Conservation (phyloP, 2,113 vertebrate genomes). For the Phocoena sinus region DNA sequence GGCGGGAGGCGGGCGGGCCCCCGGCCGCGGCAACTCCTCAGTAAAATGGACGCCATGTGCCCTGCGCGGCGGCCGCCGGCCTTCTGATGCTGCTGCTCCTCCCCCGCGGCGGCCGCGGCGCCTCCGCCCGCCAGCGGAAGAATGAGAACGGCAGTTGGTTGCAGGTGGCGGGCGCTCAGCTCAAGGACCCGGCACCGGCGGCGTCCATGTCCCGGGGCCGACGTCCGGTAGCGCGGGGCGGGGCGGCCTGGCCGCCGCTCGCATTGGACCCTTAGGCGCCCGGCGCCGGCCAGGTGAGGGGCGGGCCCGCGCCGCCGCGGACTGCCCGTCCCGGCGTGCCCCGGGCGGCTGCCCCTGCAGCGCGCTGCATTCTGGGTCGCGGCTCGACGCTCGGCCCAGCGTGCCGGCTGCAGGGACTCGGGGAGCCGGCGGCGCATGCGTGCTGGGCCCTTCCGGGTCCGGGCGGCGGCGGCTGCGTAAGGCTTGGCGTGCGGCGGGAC, state of each 20-base stretch:
- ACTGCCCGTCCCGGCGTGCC: neutral
- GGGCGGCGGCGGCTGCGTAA: neutral
- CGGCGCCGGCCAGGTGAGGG: neutral
- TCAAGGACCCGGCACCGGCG: neutral
- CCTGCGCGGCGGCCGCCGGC: neutral
- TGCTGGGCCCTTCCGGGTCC: fast-evolving
- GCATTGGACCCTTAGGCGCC: constrained; percentile 45
- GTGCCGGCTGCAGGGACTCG: neutral
- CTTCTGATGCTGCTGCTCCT: neutral
- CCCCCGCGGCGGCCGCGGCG: neutral
- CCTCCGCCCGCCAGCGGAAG: neutral
- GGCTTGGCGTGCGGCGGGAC: fast-evolving
- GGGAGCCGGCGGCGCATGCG: neutral
- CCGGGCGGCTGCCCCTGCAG: neutral
- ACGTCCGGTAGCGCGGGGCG: constrained; percentile 30
- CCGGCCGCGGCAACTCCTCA: constrained; percentile 63
- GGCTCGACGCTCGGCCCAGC: neutral
- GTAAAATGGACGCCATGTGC: constrained; percentile 73
- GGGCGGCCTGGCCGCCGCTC: neutral
- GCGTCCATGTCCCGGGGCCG: constrained; percentile 43
- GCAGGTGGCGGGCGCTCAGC: neutral
- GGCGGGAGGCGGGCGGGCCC: constrained; percentile 5
- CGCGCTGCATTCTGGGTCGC: neutral
- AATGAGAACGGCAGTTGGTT: neutral
- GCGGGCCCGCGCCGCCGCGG: neutral